Evolutionary conservation across 2,888 invertebrate genomes (phyloP), one percentile per base, ranked within the genome.

Genomic region (Netelia virgata): DNA sequence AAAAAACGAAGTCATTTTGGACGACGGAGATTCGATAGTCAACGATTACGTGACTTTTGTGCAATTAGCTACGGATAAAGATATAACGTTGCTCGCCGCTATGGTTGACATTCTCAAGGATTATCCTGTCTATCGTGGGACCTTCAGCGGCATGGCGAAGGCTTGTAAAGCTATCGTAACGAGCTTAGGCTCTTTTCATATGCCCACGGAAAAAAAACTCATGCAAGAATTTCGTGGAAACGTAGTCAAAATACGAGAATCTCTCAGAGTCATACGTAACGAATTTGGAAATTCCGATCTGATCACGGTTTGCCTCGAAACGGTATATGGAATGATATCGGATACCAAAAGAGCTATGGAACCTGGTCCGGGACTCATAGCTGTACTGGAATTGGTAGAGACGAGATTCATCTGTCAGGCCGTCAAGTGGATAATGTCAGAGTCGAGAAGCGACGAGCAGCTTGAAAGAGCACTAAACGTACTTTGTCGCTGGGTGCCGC

Each of bases 401-500:
- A 57, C 86, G 0, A 59, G 63, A 47, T 85, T 91, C 64, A 94
- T 94, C 47, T 89, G 92, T 8, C 88, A 90, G 76, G 94, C 94
- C 2, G 94, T 95, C 1, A 92, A 94, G 92, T 93, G 94, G 92
- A 92, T 94, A 89, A 79, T 95, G 85, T 93, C 93, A 11, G 93
- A 92, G 1, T 93, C 94, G 10, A 85, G 85, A 3, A 93, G 91
- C 0, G 95, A 95, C 11, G 94, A 94, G 0, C 95, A 95, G 50
- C 94, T 97, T 9, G 94, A 95, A 18, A 95, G 95, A 69, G 96
- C 96, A 0, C 94, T 97, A 1, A 94, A 94, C 20, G 95, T 96
- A 66, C 94, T 97, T 0, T 97, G 96, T 89, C 94, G 94, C n/a
- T 97, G 97, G 97, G 92, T 96, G 77, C 94, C 95, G 0, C 94